phyloP scores from a whole-genome alignment of 2,113 vertebrate genomes.

The Orthonyx spaldingii region DNA sequence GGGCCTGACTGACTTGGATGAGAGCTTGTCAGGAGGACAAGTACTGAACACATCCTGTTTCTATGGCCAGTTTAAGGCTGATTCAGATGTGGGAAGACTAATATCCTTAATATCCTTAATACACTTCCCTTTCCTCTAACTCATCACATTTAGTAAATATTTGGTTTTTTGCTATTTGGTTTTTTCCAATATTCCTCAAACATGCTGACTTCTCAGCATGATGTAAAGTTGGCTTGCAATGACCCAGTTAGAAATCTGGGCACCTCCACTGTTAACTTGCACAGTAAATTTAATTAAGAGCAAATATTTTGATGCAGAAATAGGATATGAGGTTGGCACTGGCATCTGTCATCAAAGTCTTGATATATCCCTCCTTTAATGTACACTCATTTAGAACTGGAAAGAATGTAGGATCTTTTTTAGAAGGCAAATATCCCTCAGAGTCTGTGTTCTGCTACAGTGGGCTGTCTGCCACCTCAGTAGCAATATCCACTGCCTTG shows the following conservation, averaged over 20 bases:
- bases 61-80: neutral
- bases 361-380: neutral
- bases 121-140: neutral
- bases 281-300: neutral
- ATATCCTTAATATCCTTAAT: neutral
- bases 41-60: neutral
- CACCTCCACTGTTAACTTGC: neutral
- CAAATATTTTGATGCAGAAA: constrained; percentile 36
- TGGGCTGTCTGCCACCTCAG: neutral
- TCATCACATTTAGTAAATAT: neutral
- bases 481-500: neutral
- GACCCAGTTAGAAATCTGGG: neutral
- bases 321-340: neutral
- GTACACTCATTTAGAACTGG: neutral
- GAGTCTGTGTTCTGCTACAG: neutral
- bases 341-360: neutral
- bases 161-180: neutral
- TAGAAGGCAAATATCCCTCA: neutral
- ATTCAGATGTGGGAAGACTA: neutral
- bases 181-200: neutral
- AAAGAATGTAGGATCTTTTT: neutral
- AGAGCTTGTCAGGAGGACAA: neutral
- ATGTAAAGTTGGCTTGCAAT: neutral
- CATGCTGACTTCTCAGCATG: neutral
- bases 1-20: neutral